phyloP scores from a whole-genome alignment of 2,888 invertebrate species.

The Ecdyonurus torrentis region DNA sequence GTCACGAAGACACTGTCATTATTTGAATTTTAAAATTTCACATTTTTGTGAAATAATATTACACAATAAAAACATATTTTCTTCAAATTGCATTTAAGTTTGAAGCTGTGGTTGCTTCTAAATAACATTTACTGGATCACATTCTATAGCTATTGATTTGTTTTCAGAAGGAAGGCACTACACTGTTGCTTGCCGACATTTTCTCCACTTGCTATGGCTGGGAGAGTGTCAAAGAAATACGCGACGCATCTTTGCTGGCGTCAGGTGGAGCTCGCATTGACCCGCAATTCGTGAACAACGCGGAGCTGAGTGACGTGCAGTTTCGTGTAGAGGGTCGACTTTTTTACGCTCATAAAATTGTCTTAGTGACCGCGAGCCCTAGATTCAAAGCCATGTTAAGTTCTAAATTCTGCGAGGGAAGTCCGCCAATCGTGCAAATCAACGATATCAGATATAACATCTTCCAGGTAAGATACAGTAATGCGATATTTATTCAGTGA shows the following conservation, averaged over 20 bases:
- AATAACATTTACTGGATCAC: no score
- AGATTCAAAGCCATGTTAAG: constrained; percentile 72
- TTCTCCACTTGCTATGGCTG: constrained; percentile 79
- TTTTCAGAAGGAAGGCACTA: constrained; percentile 79
- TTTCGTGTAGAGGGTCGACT: constrained; percentile 80
- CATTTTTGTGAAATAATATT: no score
- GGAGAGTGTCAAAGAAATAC: constrained; percentile 63
- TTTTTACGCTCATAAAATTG: constrained; percentile 89
- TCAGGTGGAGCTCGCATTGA: constrained; percentile 61
- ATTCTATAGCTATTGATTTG: no score
- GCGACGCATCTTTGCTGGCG: constrained; percentile 36
- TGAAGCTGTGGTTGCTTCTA: no score
- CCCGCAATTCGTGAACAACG: constrained; percentile 86
- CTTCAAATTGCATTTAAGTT: no score
- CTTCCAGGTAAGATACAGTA: constrained; percentile 60
- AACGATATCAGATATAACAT: constrained; percentile 86
- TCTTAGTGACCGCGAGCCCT: constrained; percentile 77
- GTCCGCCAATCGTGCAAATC: constrained; percentile 73
- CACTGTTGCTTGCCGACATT: constrained; percentile 70
- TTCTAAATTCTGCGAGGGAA: constrained; percentile 52
- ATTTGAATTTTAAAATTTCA: no score
- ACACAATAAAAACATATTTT: no score
- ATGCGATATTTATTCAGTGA: no score
- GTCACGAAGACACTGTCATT: no score
- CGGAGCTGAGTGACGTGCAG: constrained; percentile 80